Percentiles rank a stretch among this genome's conserved stretches.
Evolutionary conservation across 2,888 invertebrate species (phyloP).

Genomic region (Melangyna quadrimaculata): DNA sequence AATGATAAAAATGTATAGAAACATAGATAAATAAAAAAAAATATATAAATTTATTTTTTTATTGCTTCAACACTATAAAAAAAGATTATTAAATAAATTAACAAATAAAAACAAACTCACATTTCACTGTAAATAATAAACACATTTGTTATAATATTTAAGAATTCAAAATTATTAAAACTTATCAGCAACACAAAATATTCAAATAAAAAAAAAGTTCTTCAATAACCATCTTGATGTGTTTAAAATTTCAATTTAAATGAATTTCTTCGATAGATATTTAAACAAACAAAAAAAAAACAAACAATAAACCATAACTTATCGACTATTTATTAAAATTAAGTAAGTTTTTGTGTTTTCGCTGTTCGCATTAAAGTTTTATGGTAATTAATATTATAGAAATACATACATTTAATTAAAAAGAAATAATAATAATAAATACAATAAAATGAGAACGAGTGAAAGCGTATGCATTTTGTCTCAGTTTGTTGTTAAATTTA

Average conservation of each 20-base stretch:
- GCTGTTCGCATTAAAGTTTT: constrained; percentile 38
- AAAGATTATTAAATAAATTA: constrained; percentile 4
- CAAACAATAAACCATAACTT: constrained; percentile 32
- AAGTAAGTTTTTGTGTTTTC: constrained; percentile 28
- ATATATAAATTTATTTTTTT: constrained; percentile 68
- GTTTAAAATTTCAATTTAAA: constrained; percentile 50
- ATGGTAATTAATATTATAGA: constrained; percentile 22
- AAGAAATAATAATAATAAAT: neutral
- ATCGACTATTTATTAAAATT: constrained; percentile 27
- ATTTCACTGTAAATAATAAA: constrained; percentile 64
- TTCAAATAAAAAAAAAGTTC: neutral
- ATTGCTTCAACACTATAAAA: constrained; percentile 54
- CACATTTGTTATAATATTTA: constrained; percentile 48
- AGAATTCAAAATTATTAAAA: constrained; percentile 8
- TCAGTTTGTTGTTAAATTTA: constrained; percentile 32
- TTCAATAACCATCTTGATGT: constrained; percentile 60
- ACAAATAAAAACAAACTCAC: constrained; percentile 28
- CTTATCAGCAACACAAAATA: constrained; percentile 33
- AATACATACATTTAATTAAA: neutral
- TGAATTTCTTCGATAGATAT: constrained; percentile 50
- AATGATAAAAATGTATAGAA: constrained; percentile 5
- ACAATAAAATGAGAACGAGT: neutral
- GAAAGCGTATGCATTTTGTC: constrained; percentile 14
- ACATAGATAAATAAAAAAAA: constrained; percentile 1
- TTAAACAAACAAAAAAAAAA: constrained; percentile 25